Percentiles rank a stretch among this genome's conserved stretches.
phyloP scores from a whole-genome alignment of 1,140 invertebrate species.

The Drosophila mauritiana region DNA sequence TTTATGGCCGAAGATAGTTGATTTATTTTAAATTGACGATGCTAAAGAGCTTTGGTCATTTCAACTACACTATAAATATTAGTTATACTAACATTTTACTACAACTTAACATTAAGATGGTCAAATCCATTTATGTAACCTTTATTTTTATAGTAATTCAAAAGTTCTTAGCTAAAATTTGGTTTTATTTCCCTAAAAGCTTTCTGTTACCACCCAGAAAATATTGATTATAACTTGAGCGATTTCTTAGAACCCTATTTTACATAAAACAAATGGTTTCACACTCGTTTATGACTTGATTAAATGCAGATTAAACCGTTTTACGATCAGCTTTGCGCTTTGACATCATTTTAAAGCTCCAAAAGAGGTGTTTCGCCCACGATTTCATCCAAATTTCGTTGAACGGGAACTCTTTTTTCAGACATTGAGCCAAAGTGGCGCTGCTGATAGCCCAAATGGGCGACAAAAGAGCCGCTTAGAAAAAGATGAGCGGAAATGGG shows the following conservation, averaged over 20 bases:
- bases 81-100: neutral
- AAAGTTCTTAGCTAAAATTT: no score
- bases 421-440: conserved; percentile 45
- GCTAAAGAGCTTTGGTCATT: neutral
- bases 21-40: neutral
- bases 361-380: conserved; percentile 56
- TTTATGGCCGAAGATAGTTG: neutral
- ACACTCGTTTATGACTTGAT: conserved; percentile 66
- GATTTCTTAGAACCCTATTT: neutral
- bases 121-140: neutral
- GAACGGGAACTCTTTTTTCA: conserved; percentile 12
- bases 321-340: conserved; percentile 42
- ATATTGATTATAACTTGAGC: conserved; percentile 15
- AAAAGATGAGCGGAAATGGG: conserved; percentile 72
- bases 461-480: conserved; percentile 70
- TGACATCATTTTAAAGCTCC: conserved; percentile 19
- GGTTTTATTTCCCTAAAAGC: neutral
- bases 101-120: no score
- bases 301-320: conserved; percentile 60
- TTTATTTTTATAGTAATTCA: no score
- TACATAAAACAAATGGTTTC: conserved; percentile 62
- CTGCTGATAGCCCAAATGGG: conserved; percentile 31
- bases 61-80: neutral
- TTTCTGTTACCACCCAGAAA: conserved; percentile 28
- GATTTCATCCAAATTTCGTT: neutral